Evolutionary conservation across 2,797 vertebrate genomes (phyloP).

Genomic region (Pyrrhura leucotis): DNA sequence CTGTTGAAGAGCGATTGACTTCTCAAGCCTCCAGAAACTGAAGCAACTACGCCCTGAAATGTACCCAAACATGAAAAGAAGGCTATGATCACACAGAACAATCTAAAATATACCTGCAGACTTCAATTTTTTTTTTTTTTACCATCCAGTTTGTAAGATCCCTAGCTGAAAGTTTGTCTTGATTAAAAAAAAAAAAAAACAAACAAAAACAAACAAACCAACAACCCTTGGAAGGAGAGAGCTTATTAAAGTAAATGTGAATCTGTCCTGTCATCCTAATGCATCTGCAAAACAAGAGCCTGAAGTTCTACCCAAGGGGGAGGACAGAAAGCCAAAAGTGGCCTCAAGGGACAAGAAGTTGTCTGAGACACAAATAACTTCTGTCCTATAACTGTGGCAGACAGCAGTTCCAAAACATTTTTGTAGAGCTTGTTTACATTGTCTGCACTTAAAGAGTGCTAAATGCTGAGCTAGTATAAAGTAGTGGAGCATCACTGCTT

Average conservation of each 20-base stretch:
- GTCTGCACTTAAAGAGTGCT: background rate
- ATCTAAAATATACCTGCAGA: background rate
- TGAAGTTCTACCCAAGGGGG: background rate
- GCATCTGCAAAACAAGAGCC: background rate
- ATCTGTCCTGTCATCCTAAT: background rate
- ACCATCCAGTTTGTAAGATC: background rate
- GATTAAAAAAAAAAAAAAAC: background rate
- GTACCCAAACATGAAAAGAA: fast-evolving
- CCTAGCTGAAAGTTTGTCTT: background rate
- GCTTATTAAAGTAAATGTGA: background rate
- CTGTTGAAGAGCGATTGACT: background rate
- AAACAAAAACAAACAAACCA: background rate
- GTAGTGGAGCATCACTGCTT: background rate
- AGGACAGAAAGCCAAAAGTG: background rate
- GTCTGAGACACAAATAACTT: background rate
- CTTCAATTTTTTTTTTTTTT: background rate
- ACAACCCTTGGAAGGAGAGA: background rate
- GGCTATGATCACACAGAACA: background rate
- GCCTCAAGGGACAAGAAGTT: background rate
- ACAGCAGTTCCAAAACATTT: background rate
- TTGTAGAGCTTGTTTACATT: background rate
- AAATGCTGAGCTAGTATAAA: background rate
- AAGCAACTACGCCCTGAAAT: background rate
- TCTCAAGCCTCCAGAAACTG: background rate
- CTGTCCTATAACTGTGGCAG: background rate